Evolutionary conservation across 2,888 invertebrate genomes (phyloP).

Genomic region (Stegana nigrithorax): DNA sequence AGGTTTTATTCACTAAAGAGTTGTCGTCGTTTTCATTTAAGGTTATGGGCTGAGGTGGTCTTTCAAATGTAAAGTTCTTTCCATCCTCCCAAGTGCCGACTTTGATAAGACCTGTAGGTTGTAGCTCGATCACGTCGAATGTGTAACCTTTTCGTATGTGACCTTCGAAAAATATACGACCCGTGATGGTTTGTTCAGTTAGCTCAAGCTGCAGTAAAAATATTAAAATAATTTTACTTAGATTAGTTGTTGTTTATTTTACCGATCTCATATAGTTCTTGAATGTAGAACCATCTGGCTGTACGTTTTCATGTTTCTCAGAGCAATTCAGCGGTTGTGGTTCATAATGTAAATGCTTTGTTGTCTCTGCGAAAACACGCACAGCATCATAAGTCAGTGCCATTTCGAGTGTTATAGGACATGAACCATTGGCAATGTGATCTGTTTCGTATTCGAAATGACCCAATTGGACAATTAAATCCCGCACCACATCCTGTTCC

Average conservation of each 20-base stretch:
- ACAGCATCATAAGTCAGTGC: slow-evolving; percentile 89
- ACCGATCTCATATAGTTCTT: slow-evolving; percentile 78
- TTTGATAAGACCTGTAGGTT: slow-evolving; percentile 74
- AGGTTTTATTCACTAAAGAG: slow-evolving; percentile 78
- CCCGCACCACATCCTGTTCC: slow-evolving; percentile 70
- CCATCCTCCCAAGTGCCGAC: slow-evolving; percentile 78
- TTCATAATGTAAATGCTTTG: slow-evolving; percentile 74
- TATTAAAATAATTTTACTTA: neutral
- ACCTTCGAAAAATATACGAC: slow-evolving; percentile 81
- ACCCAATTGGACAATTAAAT: slow-evolving; percentile 42
- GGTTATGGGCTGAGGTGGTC: slow-evolving; percentile 64
- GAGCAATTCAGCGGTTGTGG: slow-evolving; percentile 72
- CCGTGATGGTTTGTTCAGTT: slow-evolving; percentile 74
- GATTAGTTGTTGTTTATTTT: neutral
- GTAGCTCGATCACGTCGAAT: slow-evolving; percentile 77
- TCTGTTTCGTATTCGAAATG: slow-evolving; percentile 29
- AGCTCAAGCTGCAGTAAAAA: slow-evolving; percentile 60
- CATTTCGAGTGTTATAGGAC: slow-evolving; percentile 72
- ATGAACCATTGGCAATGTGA: slow-evolving; percentile 44
- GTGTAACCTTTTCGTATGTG: slow-evolving; percentile 79
- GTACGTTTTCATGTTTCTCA: slow-evolving; percentile 72
- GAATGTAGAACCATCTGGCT: slow-evolving; percentile 84
- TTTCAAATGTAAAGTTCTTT: slow-evolving; percentile 72
- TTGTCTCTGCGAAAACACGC: slow-evolving; percentile 80
- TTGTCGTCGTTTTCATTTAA: slow-evolving; percentile 70